Evolutionary conservation across 2,797 vertebrate species (phyloP).

Genomic region (Ara ararauna): DNA sequence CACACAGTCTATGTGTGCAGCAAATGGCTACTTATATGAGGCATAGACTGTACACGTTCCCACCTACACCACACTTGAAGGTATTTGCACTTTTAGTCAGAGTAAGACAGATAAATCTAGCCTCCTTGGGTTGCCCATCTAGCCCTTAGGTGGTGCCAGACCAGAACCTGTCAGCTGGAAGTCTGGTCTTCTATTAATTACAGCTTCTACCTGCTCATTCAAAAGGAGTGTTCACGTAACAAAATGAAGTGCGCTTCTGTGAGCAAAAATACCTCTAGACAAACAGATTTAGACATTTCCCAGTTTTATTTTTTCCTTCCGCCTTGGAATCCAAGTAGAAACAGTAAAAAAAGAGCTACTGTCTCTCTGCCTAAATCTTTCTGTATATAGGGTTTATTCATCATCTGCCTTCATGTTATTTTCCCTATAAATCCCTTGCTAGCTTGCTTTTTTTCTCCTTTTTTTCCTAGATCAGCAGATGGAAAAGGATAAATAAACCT

Average conservation of each 20-base stretch:
- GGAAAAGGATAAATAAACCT: too few species aligned
- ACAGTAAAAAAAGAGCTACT: not conserved
- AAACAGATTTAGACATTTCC: not conserved
- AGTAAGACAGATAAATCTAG: not conserved
- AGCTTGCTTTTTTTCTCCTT: not conserved
- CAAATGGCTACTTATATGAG: not conserved
- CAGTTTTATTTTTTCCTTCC: not conserved
- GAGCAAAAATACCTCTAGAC: not conserved
- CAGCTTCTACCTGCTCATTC: not conserved
- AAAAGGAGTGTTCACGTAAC: not conserved
- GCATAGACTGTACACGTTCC: not conserved
- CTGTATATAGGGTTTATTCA: not conserved
- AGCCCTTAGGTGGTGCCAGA: not conserved
- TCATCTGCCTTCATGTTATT: slow-evolving; percentile 22
- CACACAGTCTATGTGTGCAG: not conserved
- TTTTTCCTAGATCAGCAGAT: slow-evolving; percentile 8
- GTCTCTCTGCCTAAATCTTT: not conserved
- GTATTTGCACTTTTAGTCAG: not conserved
- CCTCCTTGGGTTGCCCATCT: not conserved
- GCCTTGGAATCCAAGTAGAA: not conserved
- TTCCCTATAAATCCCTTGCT: not conserved
- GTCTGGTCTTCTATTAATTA: not conserved
- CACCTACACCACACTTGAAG: not conserved
- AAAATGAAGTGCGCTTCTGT: not conserved
- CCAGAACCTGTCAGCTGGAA: not conserved